Base-by-base conservation (phyloP, 1,140 invertebrate species). In the Dufourea novaeangliae region DNA sequence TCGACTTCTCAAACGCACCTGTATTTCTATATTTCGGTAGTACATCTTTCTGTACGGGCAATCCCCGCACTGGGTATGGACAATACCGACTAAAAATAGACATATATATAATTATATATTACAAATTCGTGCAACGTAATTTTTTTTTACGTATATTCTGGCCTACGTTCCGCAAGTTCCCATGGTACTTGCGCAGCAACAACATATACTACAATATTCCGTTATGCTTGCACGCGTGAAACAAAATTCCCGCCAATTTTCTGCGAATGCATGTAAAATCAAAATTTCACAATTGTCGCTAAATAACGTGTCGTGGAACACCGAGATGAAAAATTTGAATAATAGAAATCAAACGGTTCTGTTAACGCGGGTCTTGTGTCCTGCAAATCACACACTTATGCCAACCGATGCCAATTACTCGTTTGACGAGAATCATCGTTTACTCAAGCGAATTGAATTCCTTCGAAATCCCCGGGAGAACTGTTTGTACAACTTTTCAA, bases 121-220 rank as follows among this genome's bases (percentile, higher is more conserved):
- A 25, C 3, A 29, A 54, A 39, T 64, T 39, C 11, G 3, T 6
- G 8, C 6, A 17, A 46, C 12, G 5, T 32, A 52, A 4, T 50
- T 7, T 32, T 22, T 34, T 1, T 1, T 11, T 46, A 56, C 12
- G 25, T 10, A 57, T 22, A 22, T 25, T 63, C 14, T 39, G 25
- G 37, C 34, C 54, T 25, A 17, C 25, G 68, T 75, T 68, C 46
- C 46, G 68, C 22, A 46, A 34, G 25, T 67, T 56, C 4, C 27
- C 41, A 3, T n/a, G 11, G 5, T 46, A 44, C 29, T 50, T 17
- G 17, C 22, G n/a, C 44, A 12, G 11, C 10, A 10, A 22, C 27
- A 22, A 41, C 25, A 14, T 20, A 50, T 4, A 17, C 20, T n/a
- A 25, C 25, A 12, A 14, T 29, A 32, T 39, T 61, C n/a, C 11